Conservation (phyloP, 2,113 vertebrate species). For the Benitochromis conjunctus region DNA sequence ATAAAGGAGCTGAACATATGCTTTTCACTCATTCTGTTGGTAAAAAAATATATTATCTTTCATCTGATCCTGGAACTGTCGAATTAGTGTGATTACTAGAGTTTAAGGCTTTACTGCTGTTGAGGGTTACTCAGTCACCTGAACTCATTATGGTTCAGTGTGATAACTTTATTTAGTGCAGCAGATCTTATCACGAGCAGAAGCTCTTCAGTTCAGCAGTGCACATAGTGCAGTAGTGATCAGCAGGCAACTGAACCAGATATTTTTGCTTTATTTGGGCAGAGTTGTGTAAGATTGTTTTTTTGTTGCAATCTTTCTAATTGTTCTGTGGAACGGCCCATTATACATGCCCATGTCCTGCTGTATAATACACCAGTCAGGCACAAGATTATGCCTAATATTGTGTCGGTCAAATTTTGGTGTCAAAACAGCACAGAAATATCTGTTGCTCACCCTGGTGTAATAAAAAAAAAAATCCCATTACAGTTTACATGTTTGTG, state of each 20-base stretch:
- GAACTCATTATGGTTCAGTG: not conserved
- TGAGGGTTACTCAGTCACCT: not conserved
- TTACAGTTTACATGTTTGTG: not conserved
- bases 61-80: slow-evolving; percentile 24
- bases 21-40: slow-evolving; percentile 13
- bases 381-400: too few relatives aligned
- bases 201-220: not conserved
- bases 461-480: not conserved
- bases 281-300: not conserved
- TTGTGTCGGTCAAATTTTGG: too few relatives aligned
- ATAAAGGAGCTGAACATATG: not conserved
- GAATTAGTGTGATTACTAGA: slow-evolving; percentile 40
- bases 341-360: too few relatives aligned
- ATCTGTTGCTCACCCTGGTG: not conserved
- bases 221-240: not conserved
- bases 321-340: too few relatives aligned
- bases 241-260: not conserved
- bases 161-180: not conserved
- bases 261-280: not conserved
- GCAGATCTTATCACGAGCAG: too few relatives aligned
- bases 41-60: slow-evolving; percentile 32
- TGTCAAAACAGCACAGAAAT: too few relatives aligned
- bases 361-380: too few relatives aligned
- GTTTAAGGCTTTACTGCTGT: not conserved
- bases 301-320: too few relatives aligned